These are phyloP conservation scores for Cataglyphis rosenhaueri DNA, from an alignment of 2,888 invertebrate species.

Conservation along the genomic window DNA sequence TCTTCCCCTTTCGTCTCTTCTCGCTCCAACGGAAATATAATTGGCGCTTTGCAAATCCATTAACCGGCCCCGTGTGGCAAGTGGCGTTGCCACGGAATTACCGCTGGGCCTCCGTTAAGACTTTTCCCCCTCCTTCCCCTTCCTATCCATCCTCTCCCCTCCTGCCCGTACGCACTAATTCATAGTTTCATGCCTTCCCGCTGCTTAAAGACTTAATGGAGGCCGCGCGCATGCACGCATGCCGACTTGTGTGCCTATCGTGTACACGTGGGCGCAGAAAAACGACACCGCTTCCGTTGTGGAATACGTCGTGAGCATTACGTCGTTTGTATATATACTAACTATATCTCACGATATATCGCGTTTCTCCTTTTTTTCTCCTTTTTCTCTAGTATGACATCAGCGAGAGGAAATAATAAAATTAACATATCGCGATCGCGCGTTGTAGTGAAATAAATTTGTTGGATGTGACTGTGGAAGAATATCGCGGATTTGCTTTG, in stretches of 20 bases:
- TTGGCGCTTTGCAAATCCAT: conserved; percentile 76
- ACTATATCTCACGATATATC: conserved; percentile 36
- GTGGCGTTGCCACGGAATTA: conserved; percentile 69
- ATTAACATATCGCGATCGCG: conserved; percentile 5
- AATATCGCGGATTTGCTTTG: not conserved
- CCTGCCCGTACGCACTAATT: conserved; percentile 63
- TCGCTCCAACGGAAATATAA: conserved; percentile 72
- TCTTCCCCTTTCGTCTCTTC: not conserved
- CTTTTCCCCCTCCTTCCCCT: not conserved
- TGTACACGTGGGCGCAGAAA: conserved; percentile 45
- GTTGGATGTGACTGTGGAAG: not conserved
- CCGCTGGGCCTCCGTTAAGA: conserved; percentile 51
- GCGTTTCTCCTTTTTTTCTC: not conserved
- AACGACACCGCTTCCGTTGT: conserved; percentile 61
- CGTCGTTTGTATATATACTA: conserved; percentile 39
- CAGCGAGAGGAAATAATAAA: conserved; percentile 21
- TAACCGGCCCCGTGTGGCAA: conserved; percentile 70
- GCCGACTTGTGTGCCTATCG: not conserved
- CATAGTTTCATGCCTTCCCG: conserved; percentile 72
- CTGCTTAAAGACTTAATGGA: conserved; percentile 73
- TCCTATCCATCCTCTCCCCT: not conserved
- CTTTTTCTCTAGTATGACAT: not conserved
- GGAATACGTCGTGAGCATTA: conserved; percentile 59
- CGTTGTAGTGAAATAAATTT: not conserved
- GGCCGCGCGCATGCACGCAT: conserved; percentile 63